Percentiles rank a stretch among this genome's conserved stretches.
These are phyloP conservation scores for Phasia obesa DNA, from an alignment of 2,888 invertebrate genomes.

Conservation along the genomic window DNA sequence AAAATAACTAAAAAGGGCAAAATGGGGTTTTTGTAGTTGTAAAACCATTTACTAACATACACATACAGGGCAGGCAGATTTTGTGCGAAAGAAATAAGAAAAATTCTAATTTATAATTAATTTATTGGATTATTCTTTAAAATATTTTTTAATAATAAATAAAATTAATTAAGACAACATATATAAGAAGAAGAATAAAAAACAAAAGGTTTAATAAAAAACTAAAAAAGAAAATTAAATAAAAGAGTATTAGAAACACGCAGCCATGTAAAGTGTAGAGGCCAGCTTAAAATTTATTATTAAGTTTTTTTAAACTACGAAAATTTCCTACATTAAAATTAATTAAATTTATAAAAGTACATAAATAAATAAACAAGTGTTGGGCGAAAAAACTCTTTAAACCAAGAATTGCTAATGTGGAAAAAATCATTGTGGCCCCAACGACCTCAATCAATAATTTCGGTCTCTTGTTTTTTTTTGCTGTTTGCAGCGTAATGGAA, in stretches of 20 bases:
- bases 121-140: too few species aligned
- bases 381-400: not conserved
- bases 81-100: too few species aligned
- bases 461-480: conserved; percentile 24
- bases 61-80: not conserved
- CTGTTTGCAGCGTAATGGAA: conserved; percentile 12
- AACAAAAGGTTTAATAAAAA: not conserved
- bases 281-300: not conserved
- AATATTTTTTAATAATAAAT: too few species aligned
- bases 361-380: too few species aligned
- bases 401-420: not conserved
- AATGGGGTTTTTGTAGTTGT: conserved; percentile 76
- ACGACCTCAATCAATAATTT: conserved; percentile 59
- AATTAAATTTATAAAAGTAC: too few species aligned
- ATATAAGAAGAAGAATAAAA: not conserved
- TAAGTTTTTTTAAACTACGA: not conserved
- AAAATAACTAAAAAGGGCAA: conserved; percentile 76
- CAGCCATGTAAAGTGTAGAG: not conserved
- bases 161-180: too few species aligned
- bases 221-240: not conserved
- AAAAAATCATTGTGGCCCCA: conserved; percentile 1
- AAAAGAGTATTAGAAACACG: not conserved
- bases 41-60: conserved; percentile 33
- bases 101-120: too few species aligned
- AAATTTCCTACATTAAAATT: too few species aligned